These are phyloP conservation scores for Steinernema feltiae DNA, from an alignment of 1,140 invertebrate genomes.

Conservation along the genomic window DNA sequence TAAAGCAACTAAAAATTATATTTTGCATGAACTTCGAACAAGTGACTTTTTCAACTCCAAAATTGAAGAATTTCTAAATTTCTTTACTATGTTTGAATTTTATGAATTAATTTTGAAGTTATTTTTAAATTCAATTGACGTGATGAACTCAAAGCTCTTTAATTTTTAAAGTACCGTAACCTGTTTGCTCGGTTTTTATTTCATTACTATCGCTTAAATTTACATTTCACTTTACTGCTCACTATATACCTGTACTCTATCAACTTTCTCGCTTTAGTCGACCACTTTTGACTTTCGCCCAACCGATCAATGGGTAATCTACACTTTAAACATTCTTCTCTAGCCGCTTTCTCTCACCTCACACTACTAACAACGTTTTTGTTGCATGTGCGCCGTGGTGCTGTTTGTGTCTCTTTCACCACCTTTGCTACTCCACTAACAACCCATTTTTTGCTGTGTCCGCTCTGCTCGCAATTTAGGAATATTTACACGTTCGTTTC, in stretches of 20 bases:
- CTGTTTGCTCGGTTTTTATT: too few species aligned
- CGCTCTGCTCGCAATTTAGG: neutral
- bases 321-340: too few species aligned
- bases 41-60: too few species aligned
- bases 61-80: too few species aligned
- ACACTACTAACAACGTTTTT: neutral
- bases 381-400: neutral
- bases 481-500: conserved; percentile 22
- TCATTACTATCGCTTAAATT: neutral
- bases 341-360: neutral
- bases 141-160: too few species aligned
- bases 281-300: conserved; percentile 15
- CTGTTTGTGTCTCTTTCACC: neutral
- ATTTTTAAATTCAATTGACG: too few species aligned
- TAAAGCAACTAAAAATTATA: too few species aligned
- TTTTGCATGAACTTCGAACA: too few species aligned
- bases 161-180: neutral
- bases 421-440: neutral
- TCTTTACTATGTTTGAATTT: too few species aligned
- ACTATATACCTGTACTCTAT: neutral
- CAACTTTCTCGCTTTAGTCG: conserved; percentile 1
- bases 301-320: conserved; percentile 8
- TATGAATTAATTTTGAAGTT: too few species aligned
- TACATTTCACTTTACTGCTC: neutral
- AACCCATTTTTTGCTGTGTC: conserved; percentile 2